Evolutionary conservation across 2,113 vertebrate genomes (phyloP).

Genomic region (Oryzias woworae): DNA sequence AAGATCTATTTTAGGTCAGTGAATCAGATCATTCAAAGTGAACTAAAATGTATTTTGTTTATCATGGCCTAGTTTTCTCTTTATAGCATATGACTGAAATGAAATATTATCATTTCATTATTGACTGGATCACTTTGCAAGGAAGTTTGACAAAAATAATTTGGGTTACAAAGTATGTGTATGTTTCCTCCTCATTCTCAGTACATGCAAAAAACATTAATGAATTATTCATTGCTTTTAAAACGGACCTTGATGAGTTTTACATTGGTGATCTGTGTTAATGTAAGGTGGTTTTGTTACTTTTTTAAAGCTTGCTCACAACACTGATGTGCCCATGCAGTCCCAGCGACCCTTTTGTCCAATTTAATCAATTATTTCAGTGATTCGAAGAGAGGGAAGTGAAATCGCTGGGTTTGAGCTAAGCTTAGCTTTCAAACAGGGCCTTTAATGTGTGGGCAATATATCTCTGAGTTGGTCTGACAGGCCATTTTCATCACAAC

Average conservation of each 20-base stretch:
- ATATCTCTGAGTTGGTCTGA: conserved; percentile 48
- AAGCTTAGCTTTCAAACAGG: conserved; percentile 36
- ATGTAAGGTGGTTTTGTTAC: background rate
- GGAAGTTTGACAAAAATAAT: too few relatives aligned
- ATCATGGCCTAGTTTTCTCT: too few relatives aligned
- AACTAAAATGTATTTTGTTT: too few relatives aligned
- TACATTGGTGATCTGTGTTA: background rate
- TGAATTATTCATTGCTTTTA: conserved; percentile 18
- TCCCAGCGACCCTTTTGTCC: background rate
- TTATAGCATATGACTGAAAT: too few relatives aligned
- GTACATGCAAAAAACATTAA: conserved; percentile 2
- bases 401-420: conserved; percentile 1
- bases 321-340: background rate
- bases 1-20: too few relatives aligned
- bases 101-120: too few relatives aligned
- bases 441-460: conserved; percentile 32
- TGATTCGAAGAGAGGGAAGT: conserved; percentile 16
- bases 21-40: too few relatives aligned
- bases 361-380: conserved; percentile 29
- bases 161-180: background rate
- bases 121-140: too few relatives aligned
- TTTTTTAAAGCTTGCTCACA: background rate
- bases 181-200: background rate
- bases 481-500: conserved; percentile 61
- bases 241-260: conserved; percentile 18